These are phyloP conservation scores for Willisornis vidua DNA, from an alignment of 2,113 vertebrate species.

Conservation along the genomic window DNA sequence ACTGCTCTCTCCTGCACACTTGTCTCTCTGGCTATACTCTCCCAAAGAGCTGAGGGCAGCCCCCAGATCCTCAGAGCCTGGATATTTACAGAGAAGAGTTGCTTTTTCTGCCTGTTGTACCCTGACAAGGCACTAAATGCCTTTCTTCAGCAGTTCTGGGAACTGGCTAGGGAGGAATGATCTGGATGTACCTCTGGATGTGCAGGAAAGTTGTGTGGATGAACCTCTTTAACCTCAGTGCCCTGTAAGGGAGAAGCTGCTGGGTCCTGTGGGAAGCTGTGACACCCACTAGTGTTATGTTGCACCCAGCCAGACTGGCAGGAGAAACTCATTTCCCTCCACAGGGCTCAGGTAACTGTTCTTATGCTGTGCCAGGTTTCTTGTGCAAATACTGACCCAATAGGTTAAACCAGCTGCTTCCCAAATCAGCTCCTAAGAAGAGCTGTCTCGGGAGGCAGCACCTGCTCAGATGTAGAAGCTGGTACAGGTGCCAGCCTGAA, in stretches of 20 bases:
- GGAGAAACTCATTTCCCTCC: neutral
- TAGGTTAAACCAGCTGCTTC: neutral
- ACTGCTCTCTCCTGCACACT: neutral
- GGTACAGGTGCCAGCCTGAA: neutral
- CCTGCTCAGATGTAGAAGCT: neutral
- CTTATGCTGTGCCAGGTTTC: neutral
- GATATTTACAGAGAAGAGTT: neutral
- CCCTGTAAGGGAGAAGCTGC: neutral
- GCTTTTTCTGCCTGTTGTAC: neutral
- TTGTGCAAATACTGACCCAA: neutral
- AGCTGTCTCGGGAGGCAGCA: neutral
- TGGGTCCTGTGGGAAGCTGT: neutral
- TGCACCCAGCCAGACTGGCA: neutral
- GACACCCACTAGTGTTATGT: rapidly evolving
- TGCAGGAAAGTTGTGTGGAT: neutral
- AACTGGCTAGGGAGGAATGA: neutral
- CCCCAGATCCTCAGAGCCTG: neutral
- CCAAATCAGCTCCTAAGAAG: neutral
- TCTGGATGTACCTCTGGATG: neutral
- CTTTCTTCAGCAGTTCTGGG: neutral
- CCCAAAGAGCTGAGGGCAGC: neutral
- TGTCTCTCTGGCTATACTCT: neutral
- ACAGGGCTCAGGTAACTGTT: neutral
- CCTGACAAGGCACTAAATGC: neutral
- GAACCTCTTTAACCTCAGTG: neutral